A percentile compares a stretch with the other conserved stretches of the same genome.
Evolutionary conservation across 2,888 invertebrate species (phyloP).

Genomic region (Clistopyga incitator): DNA sequence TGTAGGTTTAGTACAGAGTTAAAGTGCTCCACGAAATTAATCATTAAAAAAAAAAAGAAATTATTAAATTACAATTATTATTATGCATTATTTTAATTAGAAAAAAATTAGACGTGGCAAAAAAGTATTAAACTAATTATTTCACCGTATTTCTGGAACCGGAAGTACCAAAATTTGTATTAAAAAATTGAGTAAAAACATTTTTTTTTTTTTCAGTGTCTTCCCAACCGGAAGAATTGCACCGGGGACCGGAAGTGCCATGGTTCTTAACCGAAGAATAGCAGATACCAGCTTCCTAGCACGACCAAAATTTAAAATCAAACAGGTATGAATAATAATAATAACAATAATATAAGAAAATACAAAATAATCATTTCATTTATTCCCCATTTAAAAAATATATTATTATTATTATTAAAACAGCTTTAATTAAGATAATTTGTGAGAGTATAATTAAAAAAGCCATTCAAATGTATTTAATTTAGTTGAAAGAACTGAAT

Average conservation of each 20-base stretch:
- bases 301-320: slow-evolving; percentile 70
- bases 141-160: no score
- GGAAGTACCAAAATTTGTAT: no score
- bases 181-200: no score
- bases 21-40: background rate
- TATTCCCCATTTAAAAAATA: no score
- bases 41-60: no score
- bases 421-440: background rate
- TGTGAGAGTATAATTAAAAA: background rate
- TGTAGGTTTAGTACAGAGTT: background rate
- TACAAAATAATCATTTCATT: background rate
- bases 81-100: no score
- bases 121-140: no score
- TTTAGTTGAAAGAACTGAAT: slow-evolving; percentile 3
- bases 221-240: slow-evolving; percentile 37
- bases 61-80: no score
- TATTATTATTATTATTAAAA: no score
- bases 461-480: background rate
- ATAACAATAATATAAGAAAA: background rate
- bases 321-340: slow-evolving; percentile 64
- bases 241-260: slow-evolving; percentile 63
- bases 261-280: slow-evolving; percentile 70
- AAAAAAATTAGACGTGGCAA: no score
- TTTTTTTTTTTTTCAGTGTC: slow-evolving; percentile 63
- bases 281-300: slow-evolving; percentile 65